phyloP scores from a whole-genome alignment of 2,797 vertebrate species.

The Dromococcyx pavoninus region DNA sequence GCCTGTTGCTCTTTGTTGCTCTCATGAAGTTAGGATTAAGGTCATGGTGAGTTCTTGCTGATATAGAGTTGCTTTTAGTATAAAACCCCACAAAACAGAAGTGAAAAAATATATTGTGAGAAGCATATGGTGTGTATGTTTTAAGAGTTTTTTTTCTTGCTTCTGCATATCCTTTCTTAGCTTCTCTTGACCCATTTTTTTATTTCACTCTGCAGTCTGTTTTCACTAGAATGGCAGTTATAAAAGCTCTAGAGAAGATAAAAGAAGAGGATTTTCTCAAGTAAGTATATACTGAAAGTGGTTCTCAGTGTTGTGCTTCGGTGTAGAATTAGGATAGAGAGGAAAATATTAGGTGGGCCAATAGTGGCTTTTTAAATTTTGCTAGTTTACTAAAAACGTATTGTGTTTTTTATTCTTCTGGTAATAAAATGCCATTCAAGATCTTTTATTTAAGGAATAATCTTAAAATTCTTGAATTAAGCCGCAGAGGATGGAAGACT shows the following conservation, averaged over 20 bases:
- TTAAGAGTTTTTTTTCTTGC: slow-evolving; percentile 2
- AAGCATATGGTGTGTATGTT: neutral
- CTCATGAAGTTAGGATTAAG: neutral
- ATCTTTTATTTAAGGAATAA: neutral
- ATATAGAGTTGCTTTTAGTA: neutral
- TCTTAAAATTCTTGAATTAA: neutral
- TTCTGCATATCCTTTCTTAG: slow-evolving; percentile 46
- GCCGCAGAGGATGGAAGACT: neutral
- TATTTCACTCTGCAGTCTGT: slow-evolving; percentile 84
- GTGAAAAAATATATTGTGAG: neutral
- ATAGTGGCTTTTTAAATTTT: slow-evolving; percentile 13
- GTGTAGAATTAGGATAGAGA: neutral
- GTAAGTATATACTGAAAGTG: slow-evolving; percentile 75
- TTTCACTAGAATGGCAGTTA: slow-evolving; percentile 97
- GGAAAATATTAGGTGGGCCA: neutral
- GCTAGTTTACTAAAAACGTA: neutral
- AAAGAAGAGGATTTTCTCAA: slow-evolving; percentile 85
- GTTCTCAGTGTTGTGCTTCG: slow-evolving; percentile 32
- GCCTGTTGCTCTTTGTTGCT: neutral
- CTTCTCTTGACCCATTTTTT: slow-evolving; percentile 43
- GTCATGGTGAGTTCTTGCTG: neutral
- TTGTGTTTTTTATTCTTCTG: neutral
- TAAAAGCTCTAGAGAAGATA: slow-evolving; percentile 95
- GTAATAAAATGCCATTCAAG: neutral
- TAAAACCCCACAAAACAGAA: neutral